phyloP scores from a whole-genome alignment of 2,888 invertebrate genomes.

The Cotesia congregata region DNA sequence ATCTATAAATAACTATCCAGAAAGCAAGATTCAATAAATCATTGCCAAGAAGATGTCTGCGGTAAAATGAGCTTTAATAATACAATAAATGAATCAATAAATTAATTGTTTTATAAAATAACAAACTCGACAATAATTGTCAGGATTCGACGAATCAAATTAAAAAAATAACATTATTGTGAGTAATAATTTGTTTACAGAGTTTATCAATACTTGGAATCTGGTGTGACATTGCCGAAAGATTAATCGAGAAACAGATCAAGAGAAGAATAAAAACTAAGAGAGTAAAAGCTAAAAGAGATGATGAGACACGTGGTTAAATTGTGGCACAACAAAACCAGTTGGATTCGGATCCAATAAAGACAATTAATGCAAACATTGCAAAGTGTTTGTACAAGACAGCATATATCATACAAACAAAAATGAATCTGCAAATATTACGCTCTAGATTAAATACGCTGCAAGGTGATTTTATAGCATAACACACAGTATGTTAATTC shows the following conservation, averaged over 20 bases:
- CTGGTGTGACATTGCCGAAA: not conserved
- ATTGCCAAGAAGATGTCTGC: too few species aligned
- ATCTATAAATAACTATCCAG: too few species aligned
- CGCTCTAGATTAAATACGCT: constrained; percentile 8
- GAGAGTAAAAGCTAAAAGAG: constrained; percentile 5
- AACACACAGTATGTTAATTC: constrained; percentile 8
- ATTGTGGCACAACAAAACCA: constrained; percentile 49
- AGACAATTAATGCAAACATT: constrained; percentile 48
- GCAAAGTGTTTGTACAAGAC: constrained; percentile 21
- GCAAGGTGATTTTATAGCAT: constrained; percentile 18
- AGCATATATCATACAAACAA: constrained; percentile 18
- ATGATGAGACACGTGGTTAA: not conserved
- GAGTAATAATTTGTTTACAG: not conserved
- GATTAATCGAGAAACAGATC: not conserved
- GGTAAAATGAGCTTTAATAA: not conserved
- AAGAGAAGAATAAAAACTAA: not conserved
- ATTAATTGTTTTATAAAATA: not conserved
- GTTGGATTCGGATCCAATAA: constrained; percentile 56
- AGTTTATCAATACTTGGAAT: not conserved
- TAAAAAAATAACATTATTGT: too few species aligned
- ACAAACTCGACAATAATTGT: not conserved
- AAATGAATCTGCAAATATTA: constrained; percentile 22
- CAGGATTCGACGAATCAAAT: too few species aligned
- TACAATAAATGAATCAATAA: not conserved
- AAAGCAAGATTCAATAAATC: too few species aligned